These are phyloP conservation scores for Drosophila nigricruria DNA, from an alignment of 2,888 invertebrate species.

Conservation along the genomic window DNA sequence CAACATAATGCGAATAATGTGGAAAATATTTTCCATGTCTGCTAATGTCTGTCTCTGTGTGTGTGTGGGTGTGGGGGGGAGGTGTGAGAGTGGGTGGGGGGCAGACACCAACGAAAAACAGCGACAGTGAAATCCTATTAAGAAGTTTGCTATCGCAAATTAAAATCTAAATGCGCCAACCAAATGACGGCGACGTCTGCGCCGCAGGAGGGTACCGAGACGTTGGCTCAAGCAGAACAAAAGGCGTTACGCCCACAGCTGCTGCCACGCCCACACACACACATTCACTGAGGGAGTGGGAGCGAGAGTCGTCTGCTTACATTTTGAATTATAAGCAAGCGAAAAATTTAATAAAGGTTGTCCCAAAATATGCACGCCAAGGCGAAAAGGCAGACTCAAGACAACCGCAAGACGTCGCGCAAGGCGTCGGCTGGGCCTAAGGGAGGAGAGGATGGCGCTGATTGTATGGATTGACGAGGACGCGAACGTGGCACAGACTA, in stretches of 20 bases:
- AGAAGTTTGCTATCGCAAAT: constrained; percentile 81
- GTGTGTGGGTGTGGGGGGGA: constrained; percentile 25
- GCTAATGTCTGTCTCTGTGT: constrained; percentile 48
- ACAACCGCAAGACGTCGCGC: constrained; percentile 14
- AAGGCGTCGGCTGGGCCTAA: neutral
- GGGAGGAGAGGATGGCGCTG: neutral
- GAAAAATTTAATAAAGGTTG: constrained; percentile 78
- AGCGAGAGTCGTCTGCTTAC: constrained; percentile 57
- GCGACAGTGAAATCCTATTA: constrained; percentile 80
- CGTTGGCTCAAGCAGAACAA: constrained; percentile 38
- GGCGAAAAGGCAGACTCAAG: constrained; percentile 26
- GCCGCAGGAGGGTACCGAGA: constrained; percentile 34
- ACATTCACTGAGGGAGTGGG: neutral
- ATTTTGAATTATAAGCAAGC: constrained; percentile 80
- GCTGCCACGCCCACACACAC: constrained; percentile 38
- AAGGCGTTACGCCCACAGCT: constrained; percentile 34
- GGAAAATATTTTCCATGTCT: constrained; percentile 70
- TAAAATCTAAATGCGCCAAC: constrained; percentile 80
- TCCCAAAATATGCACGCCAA: constrained; percentile 55
- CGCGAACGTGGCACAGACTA: constrained; percentile 55
- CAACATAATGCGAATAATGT: constrained; percentile 72
- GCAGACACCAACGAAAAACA: constrained; percentile 26
- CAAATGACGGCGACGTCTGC: constrained; percentile 73
- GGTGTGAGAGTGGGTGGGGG: constrained; percentile 15
- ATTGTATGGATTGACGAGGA: constrained; percentile 28